Conservation (phyloP, 2,797 vertebrate species). For the Onychomys arenicola region DNA sequence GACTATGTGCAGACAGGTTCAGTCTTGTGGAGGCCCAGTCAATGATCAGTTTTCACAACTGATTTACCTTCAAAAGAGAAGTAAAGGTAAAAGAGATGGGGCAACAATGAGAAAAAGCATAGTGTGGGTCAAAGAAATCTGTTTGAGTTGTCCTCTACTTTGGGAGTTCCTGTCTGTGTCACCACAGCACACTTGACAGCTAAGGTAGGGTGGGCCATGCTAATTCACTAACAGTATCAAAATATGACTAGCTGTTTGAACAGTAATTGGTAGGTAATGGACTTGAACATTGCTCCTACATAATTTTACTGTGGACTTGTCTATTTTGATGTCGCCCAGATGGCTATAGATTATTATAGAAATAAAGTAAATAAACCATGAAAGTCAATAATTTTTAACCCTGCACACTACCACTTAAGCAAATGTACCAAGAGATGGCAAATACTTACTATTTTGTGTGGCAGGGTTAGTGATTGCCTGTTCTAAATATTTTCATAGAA, state of each 20-base stretch:
- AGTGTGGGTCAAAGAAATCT: neutral
- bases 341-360: conserved; percentile 4
- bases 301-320: neutral
- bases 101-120: neutral
- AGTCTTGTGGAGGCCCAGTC: neutral
- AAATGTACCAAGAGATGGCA: conserved; percentile 67
- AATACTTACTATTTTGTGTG: neutral
- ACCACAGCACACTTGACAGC: neutral
- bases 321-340: neutral
- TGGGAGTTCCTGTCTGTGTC: neutral
- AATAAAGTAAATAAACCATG: conserved; percentile 68
- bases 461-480: conserved; percentile 18
- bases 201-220: neutral
- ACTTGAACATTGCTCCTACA: neutral
- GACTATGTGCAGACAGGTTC: too few relatives aligned
- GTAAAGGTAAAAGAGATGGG: neutral
- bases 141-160: neutral
- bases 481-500: neutral
- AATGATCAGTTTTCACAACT: neutral
- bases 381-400: conserved; percentile 77
- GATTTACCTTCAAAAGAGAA: neutral
- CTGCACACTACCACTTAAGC: conserved; percentile 66
- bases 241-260: neutral
- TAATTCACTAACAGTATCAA: neutral
- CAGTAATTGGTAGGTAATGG: neutral